Base-by-base conservation (phyloP, 2,113 vertebrate species). In the Anhinga anhinga region DNA sequence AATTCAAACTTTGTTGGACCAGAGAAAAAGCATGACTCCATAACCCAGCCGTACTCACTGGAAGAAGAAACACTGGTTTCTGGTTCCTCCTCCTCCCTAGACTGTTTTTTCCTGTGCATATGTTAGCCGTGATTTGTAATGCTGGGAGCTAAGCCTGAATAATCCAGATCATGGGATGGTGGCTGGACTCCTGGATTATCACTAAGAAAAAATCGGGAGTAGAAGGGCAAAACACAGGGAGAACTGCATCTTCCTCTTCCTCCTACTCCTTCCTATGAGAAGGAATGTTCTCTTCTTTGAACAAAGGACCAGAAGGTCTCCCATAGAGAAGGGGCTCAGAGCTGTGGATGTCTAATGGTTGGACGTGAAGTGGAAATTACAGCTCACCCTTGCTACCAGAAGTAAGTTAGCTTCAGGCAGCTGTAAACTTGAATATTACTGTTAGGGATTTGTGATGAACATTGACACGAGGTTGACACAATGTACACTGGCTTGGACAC, bases 401-500 rank as follows among this genome's bases (percentile, higher is more conserved):
- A 81, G 18, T 11, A 52, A 52, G 26, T 47, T 77, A 69, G 14
- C 27, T 86, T 69, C 15, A 83, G 84, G n/a, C 49, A 70, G 61
- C 50, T 66, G 36, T 36, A 76, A 90, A 79, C 25, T 63, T 59
- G 36, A 50, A 10, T 40, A 49, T 80, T 88, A 29, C 47, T 86
- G n/a, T 29, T 81, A 32, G 38, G 29, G 34, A 69, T 86, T 78
- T 94, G 27, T 62, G 59, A 27, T n/a, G 36, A 88, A 3, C 15
- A 26, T 15, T 42, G 34, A 47, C 58, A 45, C 1, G 3, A 88
- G 20, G 42, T 3, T 80, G 77, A 26, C 55, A 78, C n/a, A 62
- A 34, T 4, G 3, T 36, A 17, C 0, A 0, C 59, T 40, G 40
- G 5, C 30, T 77, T 70, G 34, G 29, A 82, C 16, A 70, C 27